A percentile compares a stretch with the other conserved stretches of the same genome.
These are phyloP conservation scores for Casuarius casuarius DNA, from an alignment of 2,113 vertebrate genomes.

Conservation along the genomic window DNA sequence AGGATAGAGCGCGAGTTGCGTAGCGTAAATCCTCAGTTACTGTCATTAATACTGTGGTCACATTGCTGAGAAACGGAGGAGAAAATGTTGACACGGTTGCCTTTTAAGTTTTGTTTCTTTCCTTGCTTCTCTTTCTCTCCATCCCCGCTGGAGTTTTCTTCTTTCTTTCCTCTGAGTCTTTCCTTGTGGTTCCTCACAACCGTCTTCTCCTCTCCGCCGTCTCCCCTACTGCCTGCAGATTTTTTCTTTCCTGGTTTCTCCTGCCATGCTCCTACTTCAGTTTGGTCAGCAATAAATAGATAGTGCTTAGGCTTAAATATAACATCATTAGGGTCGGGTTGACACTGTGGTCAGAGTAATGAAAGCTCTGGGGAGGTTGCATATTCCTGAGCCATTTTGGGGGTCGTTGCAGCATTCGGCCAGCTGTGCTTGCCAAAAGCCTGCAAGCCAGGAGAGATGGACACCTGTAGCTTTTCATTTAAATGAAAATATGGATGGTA, in stretches of 20 bases:
- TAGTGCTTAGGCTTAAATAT: background rate
- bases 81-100: background rate
- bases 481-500: background rate
- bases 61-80: slow-evolving; percentile 21
- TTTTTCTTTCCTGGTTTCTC: background rate
- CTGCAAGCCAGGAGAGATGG: accelerated
- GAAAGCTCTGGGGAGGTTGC: background rate
- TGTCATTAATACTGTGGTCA: background rate
- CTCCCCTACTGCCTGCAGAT: background rate
- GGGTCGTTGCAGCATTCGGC: background rate
- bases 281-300: background rate
- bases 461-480: background rate
- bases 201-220: background rate
- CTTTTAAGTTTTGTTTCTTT: slow-evolving; percentile 1
- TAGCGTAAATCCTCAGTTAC: slow-evolving; percentile 8
- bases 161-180: background rate
- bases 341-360: background rate
- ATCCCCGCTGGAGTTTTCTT: background rate
- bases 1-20: background rate
- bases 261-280: background rate
- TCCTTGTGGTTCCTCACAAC: background rate
- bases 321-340: background rate
- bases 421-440: background rate
- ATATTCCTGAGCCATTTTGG: background rate
- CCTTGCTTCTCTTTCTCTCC: background rate